A percentile compares a stretch with the other conserved stretches of the same genome.
Evolutionary conservation across 2,888 invertebrate genomes (phyloP).

Genomic region (Drosophila birchii): DNA sequence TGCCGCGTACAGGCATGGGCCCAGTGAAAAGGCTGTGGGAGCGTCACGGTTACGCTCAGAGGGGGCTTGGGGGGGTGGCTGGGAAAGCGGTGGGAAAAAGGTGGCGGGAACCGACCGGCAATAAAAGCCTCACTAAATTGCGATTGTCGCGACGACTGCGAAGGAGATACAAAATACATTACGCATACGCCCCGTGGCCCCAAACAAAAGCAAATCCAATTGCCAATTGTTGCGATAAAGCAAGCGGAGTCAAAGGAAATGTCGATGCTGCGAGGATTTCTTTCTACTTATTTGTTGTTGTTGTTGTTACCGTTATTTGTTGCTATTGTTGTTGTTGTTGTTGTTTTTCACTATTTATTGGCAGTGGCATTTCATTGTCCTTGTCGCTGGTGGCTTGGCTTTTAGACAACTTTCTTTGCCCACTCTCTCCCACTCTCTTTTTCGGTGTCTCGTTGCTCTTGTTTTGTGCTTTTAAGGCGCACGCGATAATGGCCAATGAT

Average conservation of each 20-base stretch:
- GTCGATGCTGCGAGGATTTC: conserved; percentile 37
- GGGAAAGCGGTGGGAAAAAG: background rate
- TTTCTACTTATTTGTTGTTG: conserved; percentile 1
- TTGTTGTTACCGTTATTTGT: conserved; percentile 18
- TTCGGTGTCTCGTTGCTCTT: conserved; percentile 4
- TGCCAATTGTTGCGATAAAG: conserved; percentile 78
- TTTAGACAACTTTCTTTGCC: conserved; percentile 73
- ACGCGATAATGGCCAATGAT: conserved; percentile 76
- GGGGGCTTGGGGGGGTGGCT: conserved; percentile 15
- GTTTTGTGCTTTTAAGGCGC: conserved; percentile 71
- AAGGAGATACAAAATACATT: conserved; percentile 64
- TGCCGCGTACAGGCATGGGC: conserved; percentile 36
- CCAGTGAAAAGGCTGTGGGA: background rate
- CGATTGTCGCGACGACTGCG: conserved; percentile 57
- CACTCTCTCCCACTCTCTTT: background rate
- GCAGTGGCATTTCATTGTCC: conserved; percentile 74
- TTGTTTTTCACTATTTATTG: conserved; percentile 77
- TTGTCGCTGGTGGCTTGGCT: conserved; percentile 64
- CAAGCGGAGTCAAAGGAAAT: conserved; percentile 59
- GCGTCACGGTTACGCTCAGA: conserved; percentile 45
- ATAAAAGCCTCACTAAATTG: conserved; percentile 71
- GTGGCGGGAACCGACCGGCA: background rate
- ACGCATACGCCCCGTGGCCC: conserved; percentile 74
- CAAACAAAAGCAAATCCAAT: conserved; percentile 79
- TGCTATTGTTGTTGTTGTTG: conserved; percentile 29